A percentile compares a stretch with the other conserved stretches of the same genome.
Conservation (phyloP, 2,888 invertebrate species). For the Alentia gelatinosa region DNA sequence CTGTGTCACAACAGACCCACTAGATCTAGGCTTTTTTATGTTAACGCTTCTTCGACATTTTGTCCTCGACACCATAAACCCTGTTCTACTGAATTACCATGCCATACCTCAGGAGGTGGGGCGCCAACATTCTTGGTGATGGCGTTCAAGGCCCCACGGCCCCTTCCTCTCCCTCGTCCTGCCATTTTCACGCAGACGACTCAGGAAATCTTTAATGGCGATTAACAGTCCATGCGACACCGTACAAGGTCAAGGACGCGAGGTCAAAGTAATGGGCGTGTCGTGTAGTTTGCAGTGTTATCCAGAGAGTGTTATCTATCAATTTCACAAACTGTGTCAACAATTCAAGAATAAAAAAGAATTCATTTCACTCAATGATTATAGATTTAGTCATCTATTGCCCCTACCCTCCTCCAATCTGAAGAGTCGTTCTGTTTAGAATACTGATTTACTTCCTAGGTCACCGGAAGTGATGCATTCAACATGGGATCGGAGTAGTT, state of each 20-base stretch:
- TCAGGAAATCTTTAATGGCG: not conserved
- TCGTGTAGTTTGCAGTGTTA: not conserved
- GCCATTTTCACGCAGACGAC: not conserved
- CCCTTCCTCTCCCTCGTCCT: slow-evolving; percentile 44
- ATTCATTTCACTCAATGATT: no score
- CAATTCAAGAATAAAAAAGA: no score
- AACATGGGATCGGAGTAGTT: slow-evolving; percentile 28
- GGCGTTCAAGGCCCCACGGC: slow-evolving; percentile 23
- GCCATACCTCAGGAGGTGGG: not conserved
- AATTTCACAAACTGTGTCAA: no score
- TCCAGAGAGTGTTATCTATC: no score
- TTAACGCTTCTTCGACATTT: no score
- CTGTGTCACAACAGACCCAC: no score
- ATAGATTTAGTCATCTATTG: no score
- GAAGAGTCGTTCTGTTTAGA: no score
- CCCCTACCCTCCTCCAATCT: no score
- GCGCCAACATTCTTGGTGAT: not conserved
- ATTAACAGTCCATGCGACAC: not conserved
- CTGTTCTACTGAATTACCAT: no score
- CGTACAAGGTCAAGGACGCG: not conserved
- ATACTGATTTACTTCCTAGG: not conserved
- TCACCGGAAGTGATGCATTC: slow-evolving; percentile 25
- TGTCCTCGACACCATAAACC: no score
- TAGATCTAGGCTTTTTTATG: no score
- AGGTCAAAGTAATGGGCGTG: not conserved